These are phyloP conservation scores for Hylomyscus alleni DNA, from an alignment of 2,797 vertebrate species.

Conservation along the genomic window DNA sequence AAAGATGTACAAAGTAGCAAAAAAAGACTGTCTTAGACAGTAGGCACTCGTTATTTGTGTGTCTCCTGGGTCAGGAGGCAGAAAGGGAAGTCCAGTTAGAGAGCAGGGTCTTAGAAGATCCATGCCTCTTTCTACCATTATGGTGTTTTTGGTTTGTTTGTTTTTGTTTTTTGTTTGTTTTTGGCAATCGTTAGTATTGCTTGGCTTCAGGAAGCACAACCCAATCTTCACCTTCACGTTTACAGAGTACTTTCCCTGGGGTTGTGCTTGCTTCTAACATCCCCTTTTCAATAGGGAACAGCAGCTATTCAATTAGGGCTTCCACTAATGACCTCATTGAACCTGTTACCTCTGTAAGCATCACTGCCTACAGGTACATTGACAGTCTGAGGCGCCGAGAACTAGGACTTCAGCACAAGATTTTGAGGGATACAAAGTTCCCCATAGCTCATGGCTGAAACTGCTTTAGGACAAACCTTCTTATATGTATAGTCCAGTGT, in stretches of 20 bases:
- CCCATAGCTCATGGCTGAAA: neutral
- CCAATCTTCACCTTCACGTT: neutral
- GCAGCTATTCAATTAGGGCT: no score
- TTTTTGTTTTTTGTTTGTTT: neutral
- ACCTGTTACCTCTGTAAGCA: neutral
- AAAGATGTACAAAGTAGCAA: neutral
- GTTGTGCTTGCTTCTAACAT: neutral
- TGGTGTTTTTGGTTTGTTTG: no score
- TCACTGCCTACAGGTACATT: neutral
- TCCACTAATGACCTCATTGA: neutral
- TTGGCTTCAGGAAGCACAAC: neutral
- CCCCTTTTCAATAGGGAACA: neutral
- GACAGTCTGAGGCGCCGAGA: neutral
- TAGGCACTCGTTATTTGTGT: neutral
- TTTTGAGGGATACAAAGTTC: neutral
- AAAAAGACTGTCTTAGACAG: neutral
- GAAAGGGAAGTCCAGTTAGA: neutral
- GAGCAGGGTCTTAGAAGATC: neutral
- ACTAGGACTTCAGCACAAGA: neutral
- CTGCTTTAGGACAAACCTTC: neutral
- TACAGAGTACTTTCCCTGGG: neutral
- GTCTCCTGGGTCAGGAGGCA: neutral
- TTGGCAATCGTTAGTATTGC: neutral
- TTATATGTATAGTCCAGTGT: neutral
- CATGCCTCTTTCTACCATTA: neutral